Conservation (phyloP, 30 jellyfish, hydroid and myxozoan genomes). For the Chironex yamaguchii region DNA sequence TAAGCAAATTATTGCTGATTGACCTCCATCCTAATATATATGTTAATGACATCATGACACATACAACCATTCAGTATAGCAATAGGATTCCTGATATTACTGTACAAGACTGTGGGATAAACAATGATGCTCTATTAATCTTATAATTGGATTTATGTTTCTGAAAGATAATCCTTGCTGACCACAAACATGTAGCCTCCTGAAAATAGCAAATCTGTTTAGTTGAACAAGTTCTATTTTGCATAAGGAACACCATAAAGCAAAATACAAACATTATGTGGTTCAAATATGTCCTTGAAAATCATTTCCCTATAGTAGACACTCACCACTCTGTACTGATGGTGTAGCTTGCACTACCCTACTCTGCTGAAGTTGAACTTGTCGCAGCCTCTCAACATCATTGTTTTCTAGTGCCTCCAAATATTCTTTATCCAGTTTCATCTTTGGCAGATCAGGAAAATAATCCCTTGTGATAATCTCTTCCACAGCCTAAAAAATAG, state of each 20-base stretch:
- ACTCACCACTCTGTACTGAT: not conserved
- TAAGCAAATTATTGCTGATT: too few relatives aligned
- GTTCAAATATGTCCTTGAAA: not conserved
- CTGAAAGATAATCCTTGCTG: too few relatives aligned
- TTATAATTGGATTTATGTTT: too few relatives aligned
- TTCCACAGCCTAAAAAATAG: constrained; percentile 78
- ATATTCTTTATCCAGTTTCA: constrained; percentile 78
- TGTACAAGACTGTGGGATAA: too few relatives aligned
- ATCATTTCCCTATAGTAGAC: not conserved
- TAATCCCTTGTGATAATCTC: constrained; percentile 91
- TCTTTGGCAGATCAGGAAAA: constrained; percentile 88
- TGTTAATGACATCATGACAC: too few relatives aligned
- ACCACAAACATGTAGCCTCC: too few relatives aligned
- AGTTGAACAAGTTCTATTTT: not conserved
- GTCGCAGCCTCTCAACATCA: constrained; percentile 85
- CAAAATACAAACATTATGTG: not conserved
- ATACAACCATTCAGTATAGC: too few relatives aligned
- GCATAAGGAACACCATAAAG: not conserved
- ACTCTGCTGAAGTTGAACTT: constrained; percentile 73
- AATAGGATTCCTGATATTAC: too few relatives aligned
- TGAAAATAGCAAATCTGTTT: too few relatives aligned
- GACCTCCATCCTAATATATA: too few relatives aligned
- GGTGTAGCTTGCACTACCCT: too few relatives aligned
- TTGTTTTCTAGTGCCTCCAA: constrained; percentile 86
- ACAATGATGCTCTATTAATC: too few relatives aligned